Conservation (phyloP, 2,113 vertebrate genomes). For the Sceloporus undulatus region DNA sequence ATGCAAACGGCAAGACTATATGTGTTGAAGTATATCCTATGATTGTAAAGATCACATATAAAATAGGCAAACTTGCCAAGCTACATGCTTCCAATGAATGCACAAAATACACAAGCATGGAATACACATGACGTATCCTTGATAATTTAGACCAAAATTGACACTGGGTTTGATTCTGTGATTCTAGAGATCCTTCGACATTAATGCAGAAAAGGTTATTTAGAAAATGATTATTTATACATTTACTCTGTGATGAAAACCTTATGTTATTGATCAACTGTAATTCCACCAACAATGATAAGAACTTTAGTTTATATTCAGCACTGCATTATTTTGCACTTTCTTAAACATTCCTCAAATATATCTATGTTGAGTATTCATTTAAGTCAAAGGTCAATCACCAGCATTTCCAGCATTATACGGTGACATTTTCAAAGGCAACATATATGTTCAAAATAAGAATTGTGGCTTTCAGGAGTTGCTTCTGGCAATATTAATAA, state of each 20-base stretch:
- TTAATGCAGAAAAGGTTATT: not conserved
- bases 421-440: not conserved
- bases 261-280: not conserved
- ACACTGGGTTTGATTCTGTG: not conserved
- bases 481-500: conserved; percentile 43
- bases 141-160: not conserved
- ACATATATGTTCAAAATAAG: not conserved
- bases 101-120: not conserved
- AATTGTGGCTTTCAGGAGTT: not conserved
- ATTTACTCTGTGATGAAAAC: not conserved
- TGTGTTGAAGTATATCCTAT: not conserved
- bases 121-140: not conserved
- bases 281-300: not conserved
- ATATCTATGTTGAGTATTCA: not conserved
- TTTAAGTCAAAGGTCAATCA: not conserved
- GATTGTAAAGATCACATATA: not conserved
- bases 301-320: not conserved
- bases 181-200: not conserved
- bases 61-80: not conserved
- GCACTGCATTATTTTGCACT: not conserved
- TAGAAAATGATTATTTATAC: not conserved
- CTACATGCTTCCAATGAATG: not conserved
- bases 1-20: no score
- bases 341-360: not conserved
- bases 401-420: not conserved